Base-by-base conservation (phyloP, 1,140 invertebrate species). In the Carcinoscorpius rotundicauda region DNA sequence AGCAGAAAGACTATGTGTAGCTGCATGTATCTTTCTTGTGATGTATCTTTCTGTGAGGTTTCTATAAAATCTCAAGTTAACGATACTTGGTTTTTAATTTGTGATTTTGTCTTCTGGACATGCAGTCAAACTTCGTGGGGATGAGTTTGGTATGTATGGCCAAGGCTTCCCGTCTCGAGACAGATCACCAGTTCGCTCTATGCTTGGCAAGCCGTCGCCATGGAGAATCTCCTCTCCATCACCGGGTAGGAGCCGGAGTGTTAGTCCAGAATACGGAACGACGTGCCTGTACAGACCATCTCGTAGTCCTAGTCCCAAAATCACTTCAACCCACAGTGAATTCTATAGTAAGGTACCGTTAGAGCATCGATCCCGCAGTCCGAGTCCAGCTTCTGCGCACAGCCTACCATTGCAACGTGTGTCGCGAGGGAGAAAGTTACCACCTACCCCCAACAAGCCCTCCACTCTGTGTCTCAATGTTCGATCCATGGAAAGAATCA, bases 361-460 rank as follows among this genome's bases (percentile, higher is more conserved):
- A 58, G 79, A 78, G 9, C 76, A 79, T 65, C 71, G 79, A 29
- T 80, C 79, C 5, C 75, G 80, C 8, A 78, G 76, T 65, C 79
- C 79, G 49, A 78, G 73, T 68, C 79, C 73, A 55, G 73, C 70
- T 60, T 71, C 71, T 50, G 62, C 65, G 29, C 65, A 61, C 10
- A 68, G 66, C 60, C 49, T 67, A 53, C 58, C 65, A 9, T 53
- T 87, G 84, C 64, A 51, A 61, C 80, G 88, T 52, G 78, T 82
- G 10, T 83, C 85, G 65, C 84, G 85, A 70, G 86, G 88, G 51
- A 81, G 90, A 65, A 81, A 86, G 69, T 78, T 93, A 69, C 91
- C 92, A 29, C 86, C 89, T 60, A 94, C 91, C 63, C 91, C 93
- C 55, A 91, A 86, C 75, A 93, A 95, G 76, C 91, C 91, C 71